Evolutionary conservation across 2,888 invertebrate species (phyloP).

Genomic region (Noctuana brunneofusca): DNA sequence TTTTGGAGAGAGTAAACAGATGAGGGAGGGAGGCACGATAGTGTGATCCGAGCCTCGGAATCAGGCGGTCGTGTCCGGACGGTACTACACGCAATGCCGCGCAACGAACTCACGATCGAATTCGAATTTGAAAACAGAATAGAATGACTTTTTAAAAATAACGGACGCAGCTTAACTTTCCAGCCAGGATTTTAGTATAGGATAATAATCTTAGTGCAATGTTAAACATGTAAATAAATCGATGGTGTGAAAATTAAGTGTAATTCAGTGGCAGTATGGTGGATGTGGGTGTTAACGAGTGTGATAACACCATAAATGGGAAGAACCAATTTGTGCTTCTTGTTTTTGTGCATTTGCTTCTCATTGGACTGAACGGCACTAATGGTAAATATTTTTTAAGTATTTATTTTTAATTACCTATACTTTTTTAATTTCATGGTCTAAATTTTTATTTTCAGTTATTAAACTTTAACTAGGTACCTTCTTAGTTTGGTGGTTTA

Average conservation of each 20-base stretch:
- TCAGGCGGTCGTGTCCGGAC: slow-evolving; percentile 66
- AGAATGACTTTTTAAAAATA: slow-evolving; percentile 46
- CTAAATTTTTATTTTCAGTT: not conserved
- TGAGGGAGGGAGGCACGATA: slow-evolving; percentile 75
- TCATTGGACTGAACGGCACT: slow-evolving; percentile 79
- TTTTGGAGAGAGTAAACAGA: slow-evolving; percentile 75
- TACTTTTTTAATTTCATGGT: not conserved
- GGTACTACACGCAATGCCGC: slow-evolving; percentile 52
- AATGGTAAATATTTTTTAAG: slow-evolving; percentile 66
- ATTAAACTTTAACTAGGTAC: not conserved
- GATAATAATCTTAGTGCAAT: slow-evolving; percentile 46
- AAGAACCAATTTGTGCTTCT: slow-evolving; percentile 80
- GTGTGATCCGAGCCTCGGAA: slow-evolving; percentile 68
- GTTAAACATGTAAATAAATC: slow-evolving; percentile 69
- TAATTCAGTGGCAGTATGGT: slow-evolving; percentile 79
- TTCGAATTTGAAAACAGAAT: slow-evolving; percentile 45
- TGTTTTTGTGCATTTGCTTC: slow-evolving; percentile 78
- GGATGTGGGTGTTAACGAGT: slow-evolving; percentile 79
- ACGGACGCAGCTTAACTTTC: slow-evolving; percentile 40
- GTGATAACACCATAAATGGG: slow-evolving; percentile 78
- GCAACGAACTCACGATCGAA: slow-evolving; percentile 44
- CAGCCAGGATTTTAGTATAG: slow-evolving; percentile 45
- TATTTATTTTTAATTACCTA: not conserved
- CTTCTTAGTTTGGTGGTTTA: not conserved
- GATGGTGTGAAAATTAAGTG: slow-evolving; percentile 68